Conservation (phyloP, 2,888 invertebrate genomes). For the Epinotia nisella region DNA sequence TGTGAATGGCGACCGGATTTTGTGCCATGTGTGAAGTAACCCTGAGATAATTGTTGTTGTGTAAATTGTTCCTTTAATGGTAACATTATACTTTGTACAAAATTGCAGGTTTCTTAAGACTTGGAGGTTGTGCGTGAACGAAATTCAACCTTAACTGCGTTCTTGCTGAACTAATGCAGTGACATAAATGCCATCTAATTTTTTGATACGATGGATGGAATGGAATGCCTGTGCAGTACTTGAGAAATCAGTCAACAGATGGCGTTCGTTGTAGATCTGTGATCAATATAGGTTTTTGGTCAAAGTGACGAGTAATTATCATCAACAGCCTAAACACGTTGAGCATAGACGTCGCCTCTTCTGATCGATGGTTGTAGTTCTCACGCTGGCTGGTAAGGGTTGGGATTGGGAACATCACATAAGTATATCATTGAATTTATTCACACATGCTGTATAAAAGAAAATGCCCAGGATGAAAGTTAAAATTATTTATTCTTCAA, state of each 20-base stretch:
- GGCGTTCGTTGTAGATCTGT: too few relatives aligned
- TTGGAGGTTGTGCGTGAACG: background rate
- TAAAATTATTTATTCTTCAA: too few relatives aligned
- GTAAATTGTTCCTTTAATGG: conserved; percentile 34
- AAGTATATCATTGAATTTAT: background rate
- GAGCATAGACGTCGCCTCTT: background rate
- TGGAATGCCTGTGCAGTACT: too few relatives aligned
- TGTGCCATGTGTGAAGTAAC: conserved; percentile 26
- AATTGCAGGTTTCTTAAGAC: background rate
- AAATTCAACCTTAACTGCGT: background rate
- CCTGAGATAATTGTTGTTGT: conserved; percentile 22
- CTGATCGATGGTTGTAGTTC: background rate
- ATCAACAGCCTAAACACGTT: too few relatives aligned
- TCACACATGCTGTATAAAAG: too few relatives aligned
- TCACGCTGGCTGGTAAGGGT: background rate
- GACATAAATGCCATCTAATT: too few relatives aligned
- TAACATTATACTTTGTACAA: background rate
- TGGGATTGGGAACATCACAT: background rate
- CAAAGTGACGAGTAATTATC: too few relatives aligned
- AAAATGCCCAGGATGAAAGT: too few relatives aligned
- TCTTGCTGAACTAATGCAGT: background rate
- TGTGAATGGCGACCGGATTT: conserved; percentile 32
- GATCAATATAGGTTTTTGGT: too few relatives aligned
- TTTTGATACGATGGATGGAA: too few relatives aligned
- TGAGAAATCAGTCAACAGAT: too few relatives aligned